Base-by-base conservation (phyloP, 2,113 vertebrate species). In the Odocoileus hemionus region DNA sequence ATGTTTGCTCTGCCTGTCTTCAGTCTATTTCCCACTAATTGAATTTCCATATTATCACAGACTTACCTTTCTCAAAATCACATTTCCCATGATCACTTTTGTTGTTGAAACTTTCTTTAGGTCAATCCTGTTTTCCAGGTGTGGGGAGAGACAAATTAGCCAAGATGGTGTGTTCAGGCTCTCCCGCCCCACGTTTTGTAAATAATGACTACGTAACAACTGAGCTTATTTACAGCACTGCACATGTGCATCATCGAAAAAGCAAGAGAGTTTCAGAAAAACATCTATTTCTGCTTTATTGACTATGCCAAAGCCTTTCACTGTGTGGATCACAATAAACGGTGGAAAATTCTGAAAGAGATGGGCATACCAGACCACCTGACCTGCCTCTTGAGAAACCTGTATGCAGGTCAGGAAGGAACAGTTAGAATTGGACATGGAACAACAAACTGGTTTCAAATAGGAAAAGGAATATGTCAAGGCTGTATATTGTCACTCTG, bases 101-200 rank as follows among this genome's bases (percentile, higher is more conserved):
- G 57, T 52, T 74, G 92, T 58, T 70, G 82, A 60, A 92, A 60
- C n/a, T 11, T 92, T 83, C 6, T 76, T 83, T 43, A 54, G 61
- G 36, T 45, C 76, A 93, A 33, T 45, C 25, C 30, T 96, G 16
- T 26, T 67, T 85, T 89, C 30, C 61, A 11, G n/a, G 36, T 39
- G 45, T 70, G 5, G 9, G 9, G 64, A 70, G 64, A 12, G n/a
- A 70, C n/a, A 36, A 70, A 36, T 70, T 70, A 70, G n/a, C 5
- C 4, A 70, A 36, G 64, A 70, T 23, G n/a, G 64, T 70, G 19
- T 70, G n/a, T 70, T 70, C 64, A 70, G n/a, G 64, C n/a, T 70
- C 5, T 36, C n/a, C 19, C 0, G 0, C n/a, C 64, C 9, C n/a
- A 70, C 0, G 0, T 70, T 36, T 70, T 36, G n/a, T 36, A 36